Conservation (phyloP, 2,888 invertebrate species). For the Microplitis manilae region DNA sequence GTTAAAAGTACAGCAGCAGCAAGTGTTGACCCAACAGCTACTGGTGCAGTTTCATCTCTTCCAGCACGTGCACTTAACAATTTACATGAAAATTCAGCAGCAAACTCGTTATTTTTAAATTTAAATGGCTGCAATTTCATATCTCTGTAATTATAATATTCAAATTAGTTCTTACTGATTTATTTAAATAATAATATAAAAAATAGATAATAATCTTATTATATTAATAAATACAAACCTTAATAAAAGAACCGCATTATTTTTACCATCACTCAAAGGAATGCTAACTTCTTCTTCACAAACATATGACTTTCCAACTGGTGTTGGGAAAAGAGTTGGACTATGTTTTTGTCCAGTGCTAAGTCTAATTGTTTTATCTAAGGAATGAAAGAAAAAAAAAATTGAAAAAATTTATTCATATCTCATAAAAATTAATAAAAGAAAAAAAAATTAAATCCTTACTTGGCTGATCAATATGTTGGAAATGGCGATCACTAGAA, state of each 20-base stretch:
- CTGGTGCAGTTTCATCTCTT: constrained; percentile 88
- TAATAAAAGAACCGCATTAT: constrained; percentile 60
- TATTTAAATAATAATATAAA: neutral
- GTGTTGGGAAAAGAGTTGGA: constrained; percentile 85
- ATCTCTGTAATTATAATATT: constrained; percentile 53
- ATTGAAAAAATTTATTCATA: neutral
- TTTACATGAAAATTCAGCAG: constrained; percentile 80
- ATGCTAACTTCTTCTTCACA: constrained; percentile 81
- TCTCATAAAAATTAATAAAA: constrained; percentile 8
- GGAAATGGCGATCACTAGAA: constrained; percentile 73
- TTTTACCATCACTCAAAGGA: constrained; percentile 73
- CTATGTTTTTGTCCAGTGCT: constrained; percentile 74
- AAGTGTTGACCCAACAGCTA: constrained; percentile 87
- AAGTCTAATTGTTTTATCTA: constrained; percentile 74
- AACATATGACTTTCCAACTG: constrained; percentile 87
- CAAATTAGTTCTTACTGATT: constrained; percentile 8
- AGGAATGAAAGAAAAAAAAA: constrained; percentile 31
- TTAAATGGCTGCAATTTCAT: constrained; percentile 90
- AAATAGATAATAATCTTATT: neutral
- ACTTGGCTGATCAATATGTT: constrained; percentile 73
- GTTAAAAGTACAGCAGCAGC: constrained; percentile 87
- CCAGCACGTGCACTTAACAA: constrained; percentile 73
- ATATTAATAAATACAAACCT: constrained; percentile 54
- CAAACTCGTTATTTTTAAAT: constrained; percentile 84
- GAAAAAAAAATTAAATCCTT: constrained; percentile 47